Evolutionary conservation across 2,113 vertebrate genomes (phyloP).

Genomic region (Ciconia boyciana): DNA sequence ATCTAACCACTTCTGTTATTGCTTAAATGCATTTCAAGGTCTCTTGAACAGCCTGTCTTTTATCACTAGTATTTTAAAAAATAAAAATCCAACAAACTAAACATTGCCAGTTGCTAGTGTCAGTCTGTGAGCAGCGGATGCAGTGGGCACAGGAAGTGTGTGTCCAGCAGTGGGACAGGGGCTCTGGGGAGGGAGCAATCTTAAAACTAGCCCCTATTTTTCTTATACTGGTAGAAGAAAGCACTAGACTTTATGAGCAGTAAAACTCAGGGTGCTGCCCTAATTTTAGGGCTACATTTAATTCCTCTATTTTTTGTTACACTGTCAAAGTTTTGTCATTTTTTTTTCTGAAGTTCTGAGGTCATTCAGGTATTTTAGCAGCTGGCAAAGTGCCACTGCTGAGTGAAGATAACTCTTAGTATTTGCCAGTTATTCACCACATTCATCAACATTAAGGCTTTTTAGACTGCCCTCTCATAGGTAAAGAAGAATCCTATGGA

Average conservation of each 20-base stretch:
- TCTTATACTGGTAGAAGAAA: neutral
- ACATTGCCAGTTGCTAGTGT: neutral
- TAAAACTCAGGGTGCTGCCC: neutral
- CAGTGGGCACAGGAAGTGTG: neutral
- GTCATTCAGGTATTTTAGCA: neutral
- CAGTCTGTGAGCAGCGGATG: neutral
- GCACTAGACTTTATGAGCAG: neutral
- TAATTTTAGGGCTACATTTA: neutral
- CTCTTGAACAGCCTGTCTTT: neutral
- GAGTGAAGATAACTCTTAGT: neutral
- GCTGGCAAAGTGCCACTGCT: neutral
- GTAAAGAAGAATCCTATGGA: neutral
- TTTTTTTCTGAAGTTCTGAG: neutral
- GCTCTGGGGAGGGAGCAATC: neutral
- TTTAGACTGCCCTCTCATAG: neutral
- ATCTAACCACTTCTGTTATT: neutral
- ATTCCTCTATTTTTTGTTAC: neutral
- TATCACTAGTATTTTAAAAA: neutral
- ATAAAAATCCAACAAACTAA: neutral
- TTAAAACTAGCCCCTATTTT: neutral
- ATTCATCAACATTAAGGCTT: neutral
- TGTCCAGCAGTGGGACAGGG: neutral
- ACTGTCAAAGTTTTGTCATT: neutral
- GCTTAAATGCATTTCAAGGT: neutral
- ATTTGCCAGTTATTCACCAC: neutral